These are phyloP conservation scores for Oopsacas minuta DNA, from an alignment of 37 sponge, comb jelly and placozoan species.

Conservation along the genomic window DNA sequence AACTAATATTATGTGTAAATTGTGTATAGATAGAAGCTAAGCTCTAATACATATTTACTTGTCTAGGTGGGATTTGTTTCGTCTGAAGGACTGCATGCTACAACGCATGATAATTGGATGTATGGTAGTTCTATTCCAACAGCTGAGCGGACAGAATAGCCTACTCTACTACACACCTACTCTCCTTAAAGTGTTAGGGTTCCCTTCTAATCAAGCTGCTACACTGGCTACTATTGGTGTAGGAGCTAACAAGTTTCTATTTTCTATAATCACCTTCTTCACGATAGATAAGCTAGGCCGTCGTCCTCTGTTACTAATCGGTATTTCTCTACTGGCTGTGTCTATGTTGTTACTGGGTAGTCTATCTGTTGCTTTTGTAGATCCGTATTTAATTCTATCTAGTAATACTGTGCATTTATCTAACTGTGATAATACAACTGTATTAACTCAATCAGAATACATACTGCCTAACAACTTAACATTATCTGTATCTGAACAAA, in stretches of 20 bases:
- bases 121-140: background rate
- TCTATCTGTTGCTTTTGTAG: background rate
- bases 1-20: too few relatives aligned
- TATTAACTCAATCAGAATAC: background rate
- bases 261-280: slow-evolving; percentile 30
- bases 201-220: slow-evolving; percentile 12
- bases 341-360: background rate
- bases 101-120: background rate
- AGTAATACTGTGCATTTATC: background rate
- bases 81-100: background rate
- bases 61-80: background rate
- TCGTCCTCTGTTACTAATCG: slow-evolving; percentile 31
- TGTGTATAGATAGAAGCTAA: too few relatives aligned
- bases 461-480: background rate
- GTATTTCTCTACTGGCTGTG: background rate
- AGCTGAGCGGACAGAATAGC: background rate
- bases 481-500: background rate
- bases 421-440: background rate
- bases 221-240: slow-evolving; percentile 29
- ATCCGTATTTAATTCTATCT: background rate
- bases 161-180: slow-evolving; percentile 28
- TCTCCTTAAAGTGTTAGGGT: slow-evolving; percentile 32
- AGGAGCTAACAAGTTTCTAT: slow-evolving; percentile 37
- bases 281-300: slow-evolving; percentile 37
- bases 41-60: too few relatives aligned